Base-by-base conservation (phyloP, 2,113 vertebrate species). In the Marmota monax region DNA sequence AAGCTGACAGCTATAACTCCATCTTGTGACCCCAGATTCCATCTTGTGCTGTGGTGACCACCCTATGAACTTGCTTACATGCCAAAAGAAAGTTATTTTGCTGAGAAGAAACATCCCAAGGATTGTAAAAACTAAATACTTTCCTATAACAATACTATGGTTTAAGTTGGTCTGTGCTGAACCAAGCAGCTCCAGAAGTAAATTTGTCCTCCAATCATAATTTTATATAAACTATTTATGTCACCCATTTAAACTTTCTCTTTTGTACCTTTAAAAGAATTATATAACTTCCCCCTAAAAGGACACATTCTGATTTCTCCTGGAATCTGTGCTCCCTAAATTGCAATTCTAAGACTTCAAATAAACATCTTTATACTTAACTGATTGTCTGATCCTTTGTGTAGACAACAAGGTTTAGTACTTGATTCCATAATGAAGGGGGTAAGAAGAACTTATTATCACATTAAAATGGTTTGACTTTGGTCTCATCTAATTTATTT, bases 401-500 rank as follows among this genome's bases (percentile, higher is more conserved):
- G 16, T 63, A 25, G 12, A 73, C 16, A 20, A 29, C 5, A 29
- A 29, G 23, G 27, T 67, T 89, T 84, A 84, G 29, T 86, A 39
- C 45, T 96, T 95, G 56, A 93, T 87, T 92, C 72, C 83, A 90
- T 83, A n/a, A 63, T 48, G 58, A 95, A 79, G 53, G 1, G 14
- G 25, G 29, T 74, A 45, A 93, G 39, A 94, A 92, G 5, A 89
- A 92, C 51, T 93, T 95, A 88, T 34, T 96, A 76, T 92, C 79
- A 93, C 84, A 95, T 94, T 97, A 73, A 96, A 97, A 95, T 76
- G 37, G 56, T 91, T 90, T 92, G 37, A 92, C 32, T 95, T 97
- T 96, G n/a, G 39, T 87, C 45, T 92, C 23, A 69, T 91, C 29
- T 95, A 88, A 92, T 95, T 94, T 73, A 69, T 93, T 86, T 92